Percentiles rank a stretch among this genome's conserved stretches.
phyloP scores from a whole-genome alignment of 64 coral and sea anemone genomes.

The Actinia equina region DNA sequence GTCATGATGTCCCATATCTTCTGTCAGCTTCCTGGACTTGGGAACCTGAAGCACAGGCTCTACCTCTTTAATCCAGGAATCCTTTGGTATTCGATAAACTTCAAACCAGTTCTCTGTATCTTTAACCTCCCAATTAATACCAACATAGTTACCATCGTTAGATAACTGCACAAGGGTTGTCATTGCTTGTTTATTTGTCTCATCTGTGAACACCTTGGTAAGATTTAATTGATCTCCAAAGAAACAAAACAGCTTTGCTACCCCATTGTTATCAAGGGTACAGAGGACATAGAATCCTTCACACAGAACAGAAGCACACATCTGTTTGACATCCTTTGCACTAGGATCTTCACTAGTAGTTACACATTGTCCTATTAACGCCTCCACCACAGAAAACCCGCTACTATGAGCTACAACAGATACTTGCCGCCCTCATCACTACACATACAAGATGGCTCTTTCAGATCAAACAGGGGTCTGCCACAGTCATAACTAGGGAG shows the following conservation, averaged over 20 bases:
- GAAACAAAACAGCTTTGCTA: conserved; percentile 67
- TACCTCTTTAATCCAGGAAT: conserved; percentile 83
- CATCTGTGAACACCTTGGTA: conserved; percentile 70
- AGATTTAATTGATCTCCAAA: conserved; percentile 58
- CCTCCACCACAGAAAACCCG: conserved; percentile 56
- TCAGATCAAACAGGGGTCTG: conserved; percentile 47
- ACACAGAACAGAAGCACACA: conserved; percentile 49
- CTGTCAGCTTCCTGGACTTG: conserved; percentile 53
- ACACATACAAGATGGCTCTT: conserved; percentile 38
- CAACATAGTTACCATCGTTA: conserved; percentile 71
- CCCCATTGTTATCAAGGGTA: conserved; percentile 55
- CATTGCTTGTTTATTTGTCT: conserved; percentile 12
- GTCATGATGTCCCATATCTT: neutral
- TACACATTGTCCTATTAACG: conserved; percentile 57
- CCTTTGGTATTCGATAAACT: conserved; percentile 73
- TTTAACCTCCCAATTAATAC: conserved; percentile 68
- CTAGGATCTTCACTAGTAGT: conserved; percentile 59
- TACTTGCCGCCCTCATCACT: conserved; percentile 38
- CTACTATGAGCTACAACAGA: conserved; percentile 39
- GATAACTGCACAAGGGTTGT: conserved; percentile 59
- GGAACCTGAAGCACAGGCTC: conserved; percentile 40
- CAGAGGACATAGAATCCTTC: conserved; percentile 65
- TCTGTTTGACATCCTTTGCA: conserved; percentile 25
- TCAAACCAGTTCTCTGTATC: conserved; percentile 72
- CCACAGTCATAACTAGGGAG: conserved; percentile 75